These are phyloP conservation scores for Megalopta genalis DNA, from an alignment of 1,140 invertebrate species.

Conservation along the genomic window DNA sequence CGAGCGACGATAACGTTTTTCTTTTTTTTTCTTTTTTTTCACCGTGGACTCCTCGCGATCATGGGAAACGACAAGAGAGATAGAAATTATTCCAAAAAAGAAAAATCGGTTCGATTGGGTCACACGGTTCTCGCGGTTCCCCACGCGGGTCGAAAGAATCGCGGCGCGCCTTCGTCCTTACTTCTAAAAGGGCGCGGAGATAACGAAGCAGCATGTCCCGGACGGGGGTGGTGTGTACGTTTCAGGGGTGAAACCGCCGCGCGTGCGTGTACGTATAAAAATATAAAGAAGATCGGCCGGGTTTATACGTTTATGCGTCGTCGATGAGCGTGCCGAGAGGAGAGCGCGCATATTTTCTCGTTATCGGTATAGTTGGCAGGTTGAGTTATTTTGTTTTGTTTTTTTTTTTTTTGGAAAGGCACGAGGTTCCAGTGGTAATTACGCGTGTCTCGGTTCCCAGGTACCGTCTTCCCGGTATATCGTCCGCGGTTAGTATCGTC, in stretches of 20 bases:
- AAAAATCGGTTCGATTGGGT: too few relatives aligned
- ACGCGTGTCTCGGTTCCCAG: constrained; percentile 16
- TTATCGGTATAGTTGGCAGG: constrained; percentile 61
- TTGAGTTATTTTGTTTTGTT: constrained; percentile 59
- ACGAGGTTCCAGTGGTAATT: constrained; percentile 69
- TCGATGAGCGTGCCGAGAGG: constrained; percentile 56
- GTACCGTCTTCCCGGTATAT: too few relatives aligned
- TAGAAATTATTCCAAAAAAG: too few relatives aligned
- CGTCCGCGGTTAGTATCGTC: too few relatives aligned
- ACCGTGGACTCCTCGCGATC: too few relatives aligned
- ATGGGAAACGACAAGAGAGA: too few relatives aligned
- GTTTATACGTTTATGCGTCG: too few relatives aligned
- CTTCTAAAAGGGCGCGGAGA: neutral
- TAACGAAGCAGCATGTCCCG: constrained; percentile 16
- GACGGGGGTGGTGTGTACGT: neutral
- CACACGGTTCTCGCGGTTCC: too few relatives aligned
- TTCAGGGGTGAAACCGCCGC: neutral
- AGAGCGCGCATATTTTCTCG: constrained; percentile 41
- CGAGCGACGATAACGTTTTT: too few relatives aligned
- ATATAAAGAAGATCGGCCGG: constrained; percentile 53
- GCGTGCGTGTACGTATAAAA: constrained; percentile 59
- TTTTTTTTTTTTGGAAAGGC: constrained; percentile 63
- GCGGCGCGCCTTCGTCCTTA: constrained; percentile 13
- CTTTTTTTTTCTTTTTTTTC: too few relatives aligned
- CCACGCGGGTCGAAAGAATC: neutral